phyloP scores from a whole-genome alignment of 2,888 invertebrate species.

The Biston stratarius region DNA sequence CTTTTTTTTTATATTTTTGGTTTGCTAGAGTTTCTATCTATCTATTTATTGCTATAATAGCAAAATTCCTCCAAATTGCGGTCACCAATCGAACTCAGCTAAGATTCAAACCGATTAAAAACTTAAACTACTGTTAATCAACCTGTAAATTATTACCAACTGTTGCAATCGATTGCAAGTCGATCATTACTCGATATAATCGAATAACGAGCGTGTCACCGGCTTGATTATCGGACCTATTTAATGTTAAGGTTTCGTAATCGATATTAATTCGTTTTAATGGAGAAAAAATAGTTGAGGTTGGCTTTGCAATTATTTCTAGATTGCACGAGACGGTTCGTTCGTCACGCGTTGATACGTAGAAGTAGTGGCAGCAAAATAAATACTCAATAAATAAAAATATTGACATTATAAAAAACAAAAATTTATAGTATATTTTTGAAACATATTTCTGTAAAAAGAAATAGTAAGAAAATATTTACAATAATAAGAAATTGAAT shows the following conservation, averaged over 20 bases:
- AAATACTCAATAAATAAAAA: not conserved
- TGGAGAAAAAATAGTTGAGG: conserved; percentile 58
- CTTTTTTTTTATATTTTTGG: too few species aligned
- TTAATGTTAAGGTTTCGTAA: conserved; percentile 62
- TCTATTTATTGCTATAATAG: not conserved
- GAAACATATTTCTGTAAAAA: too few species aligned
- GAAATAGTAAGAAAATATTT: too few species aligned
- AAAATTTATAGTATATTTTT: not conserved
- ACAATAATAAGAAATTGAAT: too few species aligned
- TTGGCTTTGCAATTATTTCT: conserved; percentile 48
- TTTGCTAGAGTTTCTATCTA: too few species aligned
- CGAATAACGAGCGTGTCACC: conserved; percentile 55
- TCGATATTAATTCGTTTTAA: conserved; percentile 69
- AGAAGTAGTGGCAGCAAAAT: conserved; percentile 45
- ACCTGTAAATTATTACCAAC: conserved; percentile 24
- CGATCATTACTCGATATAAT: conserved; percentile 46
- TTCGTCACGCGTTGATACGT: conserved; percentile 36
- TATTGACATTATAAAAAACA: not conserved
- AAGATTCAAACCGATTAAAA: not conserved
- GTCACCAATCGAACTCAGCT: conserved; percentile 6
- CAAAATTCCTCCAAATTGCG: not conserved
- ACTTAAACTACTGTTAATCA: too few species aligned
- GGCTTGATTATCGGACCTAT: conserved; percentile 54
- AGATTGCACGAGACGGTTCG: conserved; percentile 45
- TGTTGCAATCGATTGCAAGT: conserved; percentile 28